Evolutionary conservation across 2,797 vertebrate species (phyloP), one percentile per base, ranked within the genome.

Genomic region (Sitta carolinensis): DNA sequence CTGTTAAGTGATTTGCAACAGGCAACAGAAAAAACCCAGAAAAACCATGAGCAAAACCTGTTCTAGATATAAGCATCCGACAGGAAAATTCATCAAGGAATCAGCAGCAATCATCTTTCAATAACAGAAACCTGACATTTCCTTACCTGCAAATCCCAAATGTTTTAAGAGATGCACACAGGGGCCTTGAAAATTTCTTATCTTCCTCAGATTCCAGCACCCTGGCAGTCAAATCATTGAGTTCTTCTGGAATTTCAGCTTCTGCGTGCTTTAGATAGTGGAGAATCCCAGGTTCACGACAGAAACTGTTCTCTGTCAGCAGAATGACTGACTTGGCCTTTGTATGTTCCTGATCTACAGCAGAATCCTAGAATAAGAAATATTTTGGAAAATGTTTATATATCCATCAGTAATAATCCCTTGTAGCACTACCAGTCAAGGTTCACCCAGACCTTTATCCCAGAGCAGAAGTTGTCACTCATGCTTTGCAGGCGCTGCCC

Each of bases 401-500:
- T 18, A 69, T 55, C 32, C 20, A 61, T 13, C 32, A 74, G 19
- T 69, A 64, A 36, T 12, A 69, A 63, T 22, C 11, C 77, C 30
- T 45, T 1, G 6, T 4, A 38, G 9, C 78, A 80, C 25, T 13
- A 76, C 6, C 19, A 9, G 18, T 25, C 20, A 43, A 83, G 58
- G 93, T 50, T 59, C 21, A 32, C 47, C 55, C 95, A 91, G 94
- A 99, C 99, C 97, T 97, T 96, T 13, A 97, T 62, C 66, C 96
- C 94, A 90, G 98, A 97, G 59, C 97, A 97, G 97, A 99, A 99
- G 95, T 98, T 98, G 61, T 98, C 96, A 8, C 96, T 97, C 98
- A 99, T 98, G 97, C 98, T 98, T 57, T 97, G 97, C 2, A 99
- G 97, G 13, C 99, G 98, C 11, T 94, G 97, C 82, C 98, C 98